Evolutionary conservation across 1,140 invertebrate species (phyloP), one percentile per base, ranked within the genome.

Genomic region (Drosophila bocqueti): DNA sequence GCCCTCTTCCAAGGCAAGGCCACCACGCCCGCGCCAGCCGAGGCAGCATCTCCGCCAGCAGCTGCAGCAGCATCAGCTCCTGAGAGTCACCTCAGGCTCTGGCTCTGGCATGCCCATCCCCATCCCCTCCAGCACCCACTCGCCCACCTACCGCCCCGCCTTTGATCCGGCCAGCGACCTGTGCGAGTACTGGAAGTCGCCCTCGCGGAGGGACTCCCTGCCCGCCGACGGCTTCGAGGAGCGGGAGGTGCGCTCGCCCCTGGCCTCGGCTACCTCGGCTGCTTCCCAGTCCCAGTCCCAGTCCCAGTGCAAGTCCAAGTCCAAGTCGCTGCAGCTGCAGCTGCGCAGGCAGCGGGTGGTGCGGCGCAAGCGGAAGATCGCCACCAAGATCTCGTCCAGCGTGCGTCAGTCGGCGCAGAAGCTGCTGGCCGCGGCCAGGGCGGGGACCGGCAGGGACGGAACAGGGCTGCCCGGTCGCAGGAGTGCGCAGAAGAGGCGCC

Each of bases 121-220:
- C 26, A 4, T 38, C 8, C 8, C 11, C 29, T 34, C 18, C 34
- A 18, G 16, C 60, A 57, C 38, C 65, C 63, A 24, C 54, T 61
- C 83, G 21, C 84, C 90, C 50, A 91, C 86, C 49, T 91, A 91
- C 59, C 76, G 81, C 9, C 76, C 83, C 3, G 90, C 90, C 43
- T 85, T 89, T 42, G 90, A 91, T 63, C 90, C 90, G 43, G 90
- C 90, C 34, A 91, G 81, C 63, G 90, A 91, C 67, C 63, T 91
- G 16, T 66, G 80, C 55, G 87, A 91, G 57, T 82, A 91, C 66
- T 91, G 90, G 79, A 73, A 61, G 68, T 64, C 72, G 36, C 75
- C 76, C 16, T 69, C 66, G 46, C 62, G 47, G 2, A 50, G 66
- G 49, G 67, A 71, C 11, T 71, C 63, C 63, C 64, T 40, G 31